Evolutionary conservation across 2,797 vertebrate genomes (phyloP).

Genomic region (Cetoscarus ocellatus): DNA sequence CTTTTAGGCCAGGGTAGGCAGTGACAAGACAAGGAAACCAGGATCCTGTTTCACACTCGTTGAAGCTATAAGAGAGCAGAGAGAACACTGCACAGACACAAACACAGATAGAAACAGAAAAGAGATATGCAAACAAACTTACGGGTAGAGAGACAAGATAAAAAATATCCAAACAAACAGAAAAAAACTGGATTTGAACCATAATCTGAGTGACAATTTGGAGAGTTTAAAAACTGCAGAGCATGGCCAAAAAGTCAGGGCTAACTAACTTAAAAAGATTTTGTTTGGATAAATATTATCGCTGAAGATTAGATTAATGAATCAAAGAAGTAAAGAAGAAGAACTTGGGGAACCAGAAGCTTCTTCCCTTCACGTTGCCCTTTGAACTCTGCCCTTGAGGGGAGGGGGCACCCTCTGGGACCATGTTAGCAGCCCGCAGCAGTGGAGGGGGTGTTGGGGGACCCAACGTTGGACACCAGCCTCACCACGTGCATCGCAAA

Average conservation of each 20-base stretch:
- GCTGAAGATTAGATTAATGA: not conserved
- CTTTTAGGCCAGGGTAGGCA: constrained; percentile 70
- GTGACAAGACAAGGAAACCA: constrained; percentile 78
- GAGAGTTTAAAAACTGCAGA: constrained; percentile 3
- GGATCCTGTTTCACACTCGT: constrained; percentile 92
- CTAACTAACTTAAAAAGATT: not conserved
- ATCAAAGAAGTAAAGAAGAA: not conserved
- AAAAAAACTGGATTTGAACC: constrained; percentile 2
- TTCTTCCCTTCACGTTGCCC: constrained; percentile 24
- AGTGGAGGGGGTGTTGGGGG: constrained; percentile 77
- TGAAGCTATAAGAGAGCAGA: constrained; percentile 87
- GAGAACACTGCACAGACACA: constrained; percentile 57
- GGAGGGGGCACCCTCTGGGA: constrained; percentile 35
- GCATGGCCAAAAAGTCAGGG: not conserved
- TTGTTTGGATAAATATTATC: constrained; percentile 5
- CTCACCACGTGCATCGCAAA: constrained; percentile 82
- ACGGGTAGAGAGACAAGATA: constrained; percentile 36
- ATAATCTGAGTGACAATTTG: not conserved
- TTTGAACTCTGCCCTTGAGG: constrained; percentile 60
- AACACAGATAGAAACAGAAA: constrained; percentile 23
- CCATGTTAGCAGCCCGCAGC: constrained; percentile 92
- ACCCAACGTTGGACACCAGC: constrained; percentile 79
- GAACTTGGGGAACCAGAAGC: constrained; percentile 22
- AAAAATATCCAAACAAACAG: constrained; percentile 10
- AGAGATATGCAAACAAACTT: not conserved